Conservation (phyloP, 2,888 invertebrate species). For the Melieria picta region DNA sequence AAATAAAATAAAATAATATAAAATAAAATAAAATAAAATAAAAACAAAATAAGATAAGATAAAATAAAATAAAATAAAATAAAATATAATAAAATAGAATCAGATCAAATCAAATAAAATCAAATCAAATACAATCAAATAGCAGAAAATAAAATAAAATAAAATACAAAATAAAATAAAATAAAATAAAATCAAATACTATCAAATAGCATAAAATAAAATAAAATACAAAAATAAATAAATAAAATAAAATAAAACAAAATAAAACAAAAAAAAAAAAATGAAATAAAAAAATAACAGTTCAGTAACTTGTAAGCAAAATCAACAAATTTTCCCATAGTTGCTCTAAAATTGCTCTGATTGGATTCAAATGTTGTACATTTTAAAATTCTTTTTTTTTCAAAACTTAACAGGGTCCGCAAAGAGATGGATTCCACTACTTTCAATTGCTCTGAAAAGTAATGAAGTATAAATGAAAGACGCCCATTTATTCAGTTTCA, state of each 20-base stretch:
- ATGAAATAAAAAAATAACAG: background rate
- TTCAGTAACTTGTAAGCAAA: too few relatives aligned
- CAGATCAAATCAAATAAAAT: background rate
- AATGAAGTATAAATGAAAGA: too few relatives aligned
- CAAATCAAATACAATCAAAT: background rate
- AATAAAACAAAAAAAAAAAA: background rate
- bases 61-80: background rate
- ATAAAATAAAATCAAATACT: background rate
- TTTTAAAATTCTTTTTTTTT: too few relatives aligned
- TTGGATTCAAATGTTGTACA: too few relatives aligned
- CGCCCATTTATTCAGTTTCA: too few relatives aligned
- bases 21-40: background rate
- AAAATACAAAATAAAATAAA: background rate
- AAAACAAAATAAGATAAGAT: background rate
- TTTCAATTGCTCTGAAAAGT: too few relatives aligned
- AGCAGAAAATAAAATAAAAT: background rate
- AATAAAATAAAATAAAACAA: background rate
- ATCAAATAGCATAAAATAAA: background rate
- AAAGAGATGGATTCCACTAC: too few relatives aligned
- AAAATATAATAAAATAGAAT: background rate
- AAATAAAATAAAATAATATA: background rate
- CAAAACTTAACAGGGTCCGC: too few relatives aligned
- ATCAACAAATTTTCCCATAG: too few relatives aligned
- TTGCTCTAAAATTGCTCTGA: too few relatives aligned
- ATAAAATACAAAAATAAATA: background rate